A percentile compares a stretch with the other conserved stretches of the same genome.
phyloP scores from a whole-genome alignment of 2,797 vertebrate species.

The Lacerta agilis region DNA sequence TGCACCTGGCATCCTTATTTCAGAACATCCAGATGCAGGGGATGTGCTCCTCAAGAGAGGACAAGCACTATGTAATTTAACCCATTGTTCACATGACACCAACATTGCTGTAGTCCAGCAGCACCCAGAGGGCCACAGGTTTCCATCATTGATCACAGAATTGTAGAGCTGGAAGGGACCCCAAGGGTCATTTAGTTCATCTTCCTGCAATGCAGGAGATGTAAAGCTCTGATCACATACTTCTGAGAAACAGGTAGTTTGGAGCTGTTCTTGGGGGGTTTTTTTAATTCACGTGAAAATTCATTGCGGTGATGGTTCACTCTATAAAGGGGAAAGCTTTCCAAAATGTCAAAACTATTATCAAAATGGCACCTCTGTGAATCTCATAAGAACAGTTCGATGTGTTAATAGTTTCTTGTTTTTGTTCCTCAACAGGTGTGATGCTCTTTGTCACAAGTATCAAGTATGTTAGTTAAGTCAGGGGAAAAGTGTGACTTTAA shows the following conservation, averaged over 20 bases:
- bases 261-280: conserved; percentile 22
- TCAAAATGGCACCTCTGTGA: conserved; percentile 30
- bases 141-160: too few species aligned
- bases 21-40: too few species aligned
- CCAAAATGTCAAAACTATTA: conserved; percentile 59
- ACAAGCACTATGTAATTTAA: too few species aligned
- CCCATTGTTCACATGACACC: too few species aligned
- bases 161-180: too few species aligned
- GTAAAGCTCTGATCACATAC: not conserved
- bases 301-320: not conserved
- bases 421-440: conserved; percentile 52
- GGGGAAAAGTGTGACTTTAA: conserved; percentile 50
- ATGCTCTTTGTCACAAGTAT: conserved; percentile 49
- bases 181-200: too few species aligned
- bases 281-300: not conserved
- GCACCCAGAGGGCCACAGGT: too few species aligned
- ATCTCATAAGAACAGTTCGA: conserved; percentile 47
- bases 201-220: not conserved
- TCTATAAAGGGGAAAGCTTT: conserved; percentile 19
- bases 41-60: too few species aligned
- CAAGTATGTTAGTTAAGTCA: conserved; percentile 40
- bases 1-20: too few species aligned
- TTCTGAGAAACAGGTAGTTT: not conserved
- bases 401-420: conserved; percentile 39
- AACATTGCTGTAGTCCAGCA: too few species aligned